These are phyloP conservation scores for Unio delphinus DNA, from an alignment of 2,888 invertebrate genomes.

Conservation along the genomic window DNA sequence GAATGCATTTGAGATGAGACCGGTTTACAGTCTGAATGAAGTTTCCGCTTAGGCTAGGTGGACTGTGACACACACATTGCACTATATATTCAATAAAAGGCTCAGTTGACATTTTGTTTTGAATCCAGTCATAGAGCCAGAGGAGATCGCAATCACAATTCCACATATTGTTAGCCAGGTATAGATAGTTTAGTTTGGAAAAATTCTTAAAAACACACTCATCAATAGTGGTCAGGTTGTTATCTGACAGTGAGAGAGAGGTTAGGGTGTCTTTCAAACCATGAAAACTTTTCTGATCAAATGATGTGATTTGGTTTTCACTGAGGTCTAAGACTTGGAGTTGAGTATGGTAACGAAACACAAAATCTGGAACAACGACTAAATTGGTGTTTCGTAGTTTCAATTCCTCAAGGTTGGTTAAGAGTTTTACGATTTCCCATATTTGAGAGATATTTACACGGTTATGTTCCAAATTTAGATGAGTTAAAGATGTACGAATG, in stretches of 20 bases:
- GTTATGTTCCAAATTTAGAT: conserved; percentile 63
- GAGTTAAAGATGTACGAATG: conserved; percentile 62
- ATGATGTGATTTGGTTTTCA: conserved; percentile 35
- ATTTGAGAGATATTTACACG: conserved; percentile 18
- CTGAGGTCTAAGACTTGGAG: conserved; percentile 43
- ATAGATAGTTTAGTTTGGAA: conserved; percentile 27
- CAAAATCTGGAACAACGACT: conserved; percentile 36
- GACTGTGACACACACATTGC: no score
- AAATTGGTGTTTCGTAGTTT: conserved; percentile 33
- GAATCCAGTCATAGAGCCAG: conserved; percentile 79
- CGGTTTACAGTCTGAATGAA: no score
- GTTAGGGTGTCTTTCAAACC: conserved; percentile 47
- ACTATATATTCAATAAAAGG: no score
- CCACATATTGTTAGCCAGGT: conserved; percentile 85
- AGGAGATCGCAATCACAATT: conserved; percentile 86
- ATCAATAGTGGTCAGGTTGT: conserved; percentile 41
- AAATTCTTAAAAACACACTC: conserved; percentile 51
- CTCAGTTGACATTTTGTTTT: background rate
- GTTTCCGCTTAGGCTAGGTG: no score
- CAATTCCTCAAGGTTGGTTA: conserved; percentile 31
- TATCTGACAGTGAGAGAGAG: conserved; percentile 36
- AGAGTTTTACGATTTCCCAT: conserved; percentile 31
- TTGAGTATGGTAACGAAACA: conserved; percentile 43
- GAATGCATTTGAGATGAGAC: no score
- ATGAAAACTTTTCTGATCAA: conserved; percentile 48